These are phyloP conservation scores for Myzus persicae DNA, from an alignment of 1,140 invertebrate species.

Conservation along the genomic window DNA sequence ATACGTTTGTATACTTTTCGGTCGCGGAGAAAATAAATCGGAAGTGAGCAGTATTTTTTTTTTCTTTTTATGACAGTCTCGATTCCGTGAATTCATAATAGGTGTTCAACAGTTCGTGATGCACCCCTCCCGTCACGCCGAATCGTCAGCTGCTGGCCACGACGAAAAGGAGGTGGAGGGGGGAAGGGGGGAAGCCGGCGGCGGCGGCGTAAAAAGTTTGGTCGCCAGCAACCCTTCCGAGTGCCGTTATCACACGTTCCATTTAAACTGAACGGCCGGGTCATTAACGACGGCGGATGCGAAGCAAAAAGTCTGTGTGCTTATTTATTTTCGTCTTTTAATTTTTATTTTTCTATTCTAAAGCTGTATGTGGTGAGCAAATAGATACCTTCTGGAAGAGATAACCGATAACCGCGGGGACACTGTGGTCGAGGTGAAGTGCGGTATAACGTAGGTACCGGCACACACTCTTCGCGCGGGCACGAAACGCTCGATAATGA, in stretches of 20 bases:
- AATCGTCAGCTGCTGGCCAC: background rate
- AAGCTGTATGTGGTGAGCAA: background rate
- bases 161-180: rapidly evolving
- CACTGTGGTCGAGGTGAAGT: too few relatives aligned
- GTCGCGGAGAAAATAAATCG: background rate
- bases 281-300: background rate
- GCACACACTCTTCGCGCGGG: too few relatives aligned
- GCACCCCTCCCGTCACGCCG: background rate
- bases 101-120: background rate
- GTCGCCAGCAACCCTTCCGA: background rate
- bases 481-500: too few relatives aligned
- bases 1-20: background rate
- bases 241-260: background rate
- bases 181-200: too few relatives aligned
- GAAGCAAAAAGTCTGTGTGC: background rate
- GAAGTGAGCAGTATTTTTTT: background rate
- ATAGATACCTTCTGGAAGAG: background rate
- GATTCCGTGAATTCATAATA: background rate
- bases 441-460: too few relatives aligned
- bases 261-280: background rate
- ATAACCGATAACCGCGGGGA: background rate
- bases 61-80: background rate
- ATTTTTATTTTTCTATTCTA: background rate
- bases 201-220: background rate
- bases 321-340: background rate